Percentiles rank a stretch among this genome's conserved stretches.
phyloP scores from a whole-genome alignment of 2,113 vertebrate species.

The Spea bombifrons region DNA sequence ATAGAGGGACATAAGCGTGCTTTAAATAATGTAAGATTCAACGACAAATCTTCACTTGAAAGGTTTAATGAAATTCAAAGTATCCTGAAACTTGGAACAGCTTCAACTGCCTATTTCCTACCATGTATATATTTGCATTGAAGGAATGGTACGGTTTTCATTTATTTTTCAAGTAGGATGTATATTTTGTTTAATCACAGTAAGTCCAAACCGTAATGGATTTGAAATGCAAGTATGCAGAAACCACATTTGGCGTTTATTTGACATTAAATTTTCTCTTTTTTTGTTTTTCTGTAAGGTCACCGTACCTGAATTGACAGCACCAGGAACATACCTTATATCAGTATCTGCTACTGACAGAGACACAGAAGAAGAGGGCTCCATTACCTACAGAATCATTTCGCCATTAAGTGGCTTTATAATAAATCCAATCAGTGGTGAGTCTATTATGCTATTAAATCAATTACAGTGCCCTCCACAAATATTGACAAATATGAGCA shows the following conservation, averaged over 20 bases:
- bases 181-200: not conserved
- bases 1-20: not conserved
- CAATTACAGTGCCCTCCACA: too few species aligned
- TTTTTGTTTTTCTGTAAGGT: conserved; percentile 60
- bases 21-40: conserved; percentile 28
- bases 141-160: not conserved
- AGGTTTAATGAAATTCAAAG: conserved; percentile 31
- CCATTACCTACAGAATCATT: conserved; percentile 78
- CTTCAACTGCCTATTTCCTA: conserved; percentile 22
- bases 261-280: not conserved
- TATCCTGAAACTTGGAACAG: conserved; percentile 6
- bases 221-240: not conserved
- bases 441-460: conserved; percentile 48
- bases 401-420: conserved; percentile 71
- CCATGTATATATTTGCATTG: conserved; percentile 17
- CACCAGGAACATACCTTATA: conserved; percentile 62
- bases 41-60: conserved; percentile 40
- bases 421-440: conserved; percentile 77
- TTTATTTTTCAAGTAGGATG: conserved; percentile 18
- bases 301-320: conserved; percentile 69
- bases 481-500: too few species aligned
- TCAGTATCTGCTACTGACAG: conserved; percentile 74
- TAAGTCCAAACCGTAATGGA: not conserved
- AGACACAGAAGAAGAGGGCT: conserved; percentile 69
- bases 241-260: not conserved